Evolutionary conservation across 2,113 vertebrate species (phyloP), one percentile per base, ranked within the genome.

Genomic region (Oplegnathus fasciatus): DNA sequence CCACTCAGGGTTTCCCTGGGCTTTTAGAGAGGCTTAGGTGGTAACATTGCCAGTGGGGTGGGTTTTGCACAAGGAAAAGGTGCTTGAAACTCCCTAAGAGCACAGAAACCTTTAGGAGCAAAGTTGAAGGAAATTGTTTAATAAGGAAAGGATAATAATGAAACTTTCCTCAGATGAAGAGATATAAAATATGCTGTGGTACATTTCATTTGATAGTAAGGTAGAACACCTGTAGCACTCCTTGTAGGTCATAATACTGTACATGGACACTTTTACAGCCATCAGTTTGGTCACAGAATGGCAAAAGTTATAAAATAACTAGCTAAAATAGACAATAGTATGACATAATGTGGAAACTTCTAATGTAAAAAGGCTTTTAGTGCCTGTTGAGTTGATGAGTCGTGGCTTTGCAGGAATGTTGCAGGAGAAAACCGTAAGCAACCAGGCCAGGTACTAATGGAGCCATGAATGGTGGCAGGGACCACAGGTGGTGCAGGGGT

Each of bases 1-100:
- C 88, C 90, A 90, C 88, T 93, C 91, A 85, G 73, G 89, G 80
- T 88, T 91, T 92, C 82, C 75, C 74, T 83, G 86, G 84, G 91
- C 90, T 92, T 92, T 94, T 93, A 93, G 90, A 89, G 55, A 75
- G 83, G 92, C 91, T 94, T 94, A 88, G 86, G 78, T 79, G 81
- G 91, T 83, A 87, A 86, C 83, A 79, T 78, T 91, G 91, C 93
- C 92, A 93, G 76, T 76, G 62, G 66, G 72, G 60, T 78, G 71
- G 75, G 20, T 74, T 78, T 77, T 90, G 61, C 37, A 46, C 50
- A 65, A 50, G 34, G 34, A 80, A 58, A 88, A 24, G 40, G 24
- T 66, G 68, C 28, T 52, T 82, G 72, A 80, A 86, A 60, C 74
- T 84, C 26, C 14, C 37, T 76, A 66, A 80, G 60, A 88, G 70